Conservation (phyloP, 2,113 vertebrate genomes). For the Pelecanoides urinatrix region DNA sequence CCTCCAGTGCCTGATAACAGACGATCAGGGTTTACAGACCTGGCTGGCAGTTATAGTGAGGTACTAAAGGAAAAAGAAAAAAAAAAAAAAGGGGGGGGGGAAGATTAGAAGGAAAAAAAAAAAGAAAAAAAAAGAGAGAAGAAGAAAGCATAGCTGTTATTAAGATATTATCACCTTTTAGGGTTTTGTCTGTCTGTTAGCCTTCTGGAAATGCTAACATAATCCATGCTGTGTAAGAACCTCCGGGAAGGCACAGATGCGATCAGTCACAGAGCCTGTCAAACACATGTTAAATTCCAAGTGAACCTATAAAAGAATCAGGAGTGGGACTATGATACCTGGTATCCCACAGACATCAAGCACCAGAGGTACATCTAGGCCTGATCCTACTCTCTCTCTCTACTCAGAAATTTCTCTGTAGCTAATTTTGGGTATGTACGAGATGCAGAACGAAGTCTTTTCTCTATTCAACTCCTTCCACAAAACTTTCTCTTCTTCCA, state of each 20-base stretch:
- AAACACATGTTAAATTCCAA: background rate
- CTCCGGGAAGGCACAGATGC: background rate
- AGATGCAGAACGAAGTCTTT: background rate
- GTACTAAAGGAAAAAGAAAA: background rate
- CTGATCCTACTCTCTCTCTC: background rate
- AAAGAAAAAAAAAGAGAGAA: background rate
- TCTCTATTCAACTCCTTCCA: background rate
- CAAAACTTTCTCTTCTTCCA: background rate
- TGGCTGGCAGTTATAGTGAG: background rate
- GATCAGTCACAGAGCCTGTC: background rate
- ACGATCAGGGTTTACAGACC: background rate
- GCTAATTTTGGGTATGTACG: background rate
- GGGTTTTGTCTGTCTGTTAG: conserved; percentile 13
- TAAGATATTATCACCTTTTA: background rate
- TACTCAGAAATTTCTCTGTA: background rate
- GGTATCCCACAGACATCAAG: background rate
- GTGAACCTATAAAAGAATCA: background rate
- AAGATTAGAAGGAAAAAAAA: no score
- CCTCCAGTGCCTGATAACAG: background rate
- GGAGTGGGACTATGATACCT: background rate
- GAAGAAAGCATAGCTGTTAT: background rate
- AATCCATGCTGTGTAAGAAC: background rate
- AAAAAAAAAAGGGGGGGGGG: no score
- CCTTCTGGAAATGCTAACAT: background rate
- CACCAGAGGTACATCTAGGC: background rate